Evolutionary conservation across 2,888 invertebrate species (phyloP).

Genomic region (Drosophila histrio): DNA sequence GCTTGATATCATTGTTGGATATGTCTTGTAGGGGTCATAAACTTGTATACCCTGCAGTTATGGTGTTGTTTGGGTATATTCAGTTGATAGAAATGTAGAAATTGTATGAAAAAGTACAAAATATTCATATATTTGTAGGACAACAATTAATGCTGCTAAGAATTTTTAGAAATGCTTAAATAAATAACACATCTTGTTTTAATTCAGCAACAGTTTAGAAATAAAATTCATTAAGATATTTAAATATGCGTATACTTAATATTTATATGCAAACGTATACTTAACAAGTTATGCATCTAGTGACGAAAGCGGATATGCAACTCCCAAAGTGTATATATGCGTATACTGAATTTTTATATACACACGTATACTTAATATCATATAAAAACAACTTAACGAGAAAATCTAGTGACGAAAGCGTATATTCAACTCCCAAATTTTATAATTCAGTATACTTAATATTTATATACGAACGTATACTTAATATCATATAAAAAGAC

Average conservation of each 20-base stretch:
- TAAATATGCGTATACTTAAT: not conserved
- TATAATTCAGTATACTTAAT: not conserved
- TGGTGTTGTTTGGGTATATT: not conserved
- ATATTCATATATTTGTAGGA: no score
- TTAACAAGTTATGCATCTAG: no score
- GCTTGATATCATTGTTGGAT: constrained; percentile 20
- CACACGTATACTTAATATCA: not conserved
- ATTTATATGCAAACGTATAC: not conserved
- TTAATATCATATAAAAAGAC: no score
- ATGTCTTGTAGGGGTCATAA: not conserved
- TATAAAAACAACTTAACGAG: not conserved
- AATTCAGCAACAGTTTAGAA: not conserved
- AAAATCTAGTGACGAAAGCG: no score
- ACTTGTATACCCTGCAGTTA: not conserved
- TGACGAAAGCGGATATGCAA: no score
- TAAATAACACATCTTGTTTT: not conserved
- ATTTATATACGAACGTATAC: not conserved
- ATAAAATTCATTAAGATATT: not conserved
- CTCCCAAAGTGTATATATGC: not conserved
- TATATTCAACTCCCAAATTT: not conserved
- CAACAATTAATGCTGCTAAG: no score
- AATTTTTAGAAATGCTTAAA: no score
- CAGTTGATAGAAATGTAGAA: not conserved
- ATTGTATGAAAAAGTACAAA: not conserved
- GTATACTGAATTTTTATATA: not conserved